A percentile compares a stretch with the other conserved stretches of the same genome.
These are phyloP conservation scores for Leucophora obtusa DNA, from an alignment of 2,888 invertebrate species.

Conservation along the genomic window DNA sequence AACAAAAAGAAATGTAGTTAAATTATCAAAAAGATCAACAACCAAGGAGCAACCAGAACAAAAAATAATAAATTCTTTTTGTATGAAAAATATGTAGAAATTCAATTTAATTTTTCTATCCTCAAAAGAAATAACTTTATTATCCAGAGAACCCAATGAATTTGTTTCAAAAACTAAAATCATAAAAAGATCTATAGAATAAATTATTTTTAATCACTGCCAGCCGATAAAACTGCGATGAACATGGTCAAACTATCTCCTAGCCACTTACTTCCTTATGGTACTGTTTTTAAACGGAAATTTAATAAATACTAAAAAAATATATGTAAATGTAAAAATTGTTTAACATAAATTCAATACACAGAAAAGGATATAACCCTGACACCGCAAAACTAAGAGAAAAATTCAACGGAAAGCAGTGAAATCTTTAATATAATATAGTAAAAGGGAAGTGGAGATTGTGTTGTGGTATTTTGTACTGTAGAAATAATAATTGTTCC, in stretches of 20 bases:
- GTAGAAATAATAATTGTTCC: constrained; percentile 24
- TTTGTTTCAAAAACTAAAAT: too few species aligned
- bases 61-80: background rate
- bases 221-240: background rate
- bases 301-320: constrained; percentile 49
- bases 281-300: constrained; percentile 52
- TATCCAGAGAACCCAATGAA: too few species aligned
- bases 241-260: background rate
- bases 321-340: constrained; percentile 9
- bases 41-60: background rate
- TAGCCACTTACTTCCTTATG: constrained; percentile 33
- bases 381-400: constrained; percentile 23
- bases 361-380: constrained; percentile 20
- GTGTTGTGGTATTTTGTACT: constrained; percentile 11
- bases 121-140: too few species aligned
- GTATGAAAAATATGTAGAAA: too few species aligned
- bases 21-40: constrained; percentile 12
- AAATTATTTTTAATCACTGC: too few species aligned
- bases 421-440: background rate
- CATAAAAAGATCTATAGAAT: too few species aligned
- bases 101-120: too few species aligned
- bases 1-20: background rate
- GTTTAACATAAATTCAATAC: background rate
- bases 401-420: background rate
- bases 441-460: constrained; percentile 26